phyloP scores from a whole-genome alignment of 2,797 vertebrate genomes.

The Malurus leucopterus region DNA sequence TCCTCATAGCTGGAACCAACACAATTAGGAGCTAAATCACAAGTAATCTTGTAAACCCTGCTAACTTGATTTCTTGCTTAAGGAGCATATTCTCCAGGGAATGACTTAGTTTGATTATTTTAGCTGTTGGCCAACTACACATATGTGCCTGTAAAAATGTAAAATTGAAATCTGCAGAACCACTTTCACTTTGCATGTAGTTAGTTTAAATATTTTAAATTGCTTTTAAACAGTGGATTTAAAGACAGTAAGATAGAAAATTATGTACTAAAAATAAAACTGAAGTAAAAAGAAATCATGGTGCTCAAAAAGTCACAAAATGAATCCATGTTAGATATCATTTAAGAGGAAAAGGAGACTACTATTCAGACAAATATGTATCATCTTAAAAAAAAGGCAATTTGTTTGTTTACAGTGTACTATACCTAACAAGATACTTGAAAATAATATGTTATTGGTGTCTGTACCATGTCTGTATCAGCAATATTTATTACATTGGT shows the following conservation, averaged over 20 bases:
- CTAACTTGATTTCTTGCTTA: neutral
- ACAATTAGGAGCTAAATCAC: neutral
- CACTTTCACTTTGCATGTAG: neutral
- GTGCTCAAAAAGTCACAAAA: neutral
- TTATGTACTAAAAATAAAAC: neutral
- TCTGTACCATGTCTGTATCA: neutral
- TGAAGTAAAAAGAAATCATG: neutral
- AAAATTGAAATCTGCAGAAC: neutral
- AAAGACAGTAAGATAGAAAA: neutral
- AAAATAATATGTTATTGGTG: neutral
- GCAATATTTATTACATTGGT: neutral
- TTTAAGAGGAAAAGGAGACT: neutral
- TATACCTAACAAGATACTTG: neutral
- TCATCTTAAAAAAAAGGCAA: neutral
- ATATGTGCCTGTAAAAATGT: neutral
- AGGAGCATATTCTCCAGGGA: neutral
- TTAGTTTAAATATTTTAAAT: neutral
- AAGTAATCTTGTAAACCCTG: neutral
- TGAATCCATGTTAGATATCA: neutral
- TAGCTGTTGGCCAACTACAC: neutral
- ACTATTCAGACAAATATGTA: neutral
- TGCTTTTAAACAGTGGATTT: neutral
- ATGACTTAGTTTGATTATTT: neutral
- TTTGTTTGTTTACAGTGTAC: neutral
- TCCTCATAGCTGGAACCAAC: neutral